A percentile compares a stretch with the other conserved stretches of the same genome.
Conservation (phyloP, 2,888 invertebrate genomes). For the Zelleria hepariella region DNA sequence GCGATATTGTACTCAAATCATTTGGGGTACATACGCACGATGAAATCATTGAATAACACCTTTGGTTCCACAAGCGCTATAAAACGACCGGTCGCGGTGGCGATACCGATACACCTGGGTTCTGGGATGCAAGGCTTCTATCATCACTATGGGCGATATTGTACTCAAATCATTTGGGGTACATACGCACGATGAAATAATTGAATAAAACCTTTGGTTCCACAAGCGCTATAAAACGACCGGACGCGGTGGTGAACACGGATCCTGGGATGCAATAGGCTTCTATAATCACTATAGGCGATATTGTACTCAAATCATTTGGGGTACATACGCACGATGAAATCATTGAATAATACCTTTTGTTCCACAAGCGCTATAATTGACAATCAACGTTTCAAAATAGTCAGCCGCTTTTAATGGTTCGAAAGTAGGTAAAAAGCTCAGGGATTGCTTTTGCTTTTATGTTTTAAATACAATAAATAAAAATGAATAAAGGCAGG, state of each 20-base stretch:
- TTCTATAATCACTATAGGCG: conserved; percentile 16
- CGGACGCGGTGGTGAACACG: conserved; percentile 14
- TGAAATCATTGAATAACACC: neutral
- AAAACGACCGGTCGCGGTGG: conserved; percentile 15
- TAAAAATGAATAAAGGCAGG: too few relatives aligned
- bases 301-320: conserved; percentile 18
- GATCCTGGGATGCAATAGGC: conserved; percentile 20
- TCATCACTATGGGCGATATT: conserved; percentile 17
- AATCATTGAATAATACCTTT: neutral
- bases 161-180: conserved; percentile 19
- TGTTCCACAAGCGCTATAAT: conserved; percentile 3
- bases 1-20: conserved; percentile 17
- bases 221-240: conserved; percentile 8
- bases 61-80: neutral
- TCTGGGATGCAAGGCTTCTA: conserved; percentile 19
- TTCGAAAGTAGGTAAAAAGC: too few relatives aligned
- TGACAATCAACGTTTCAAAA: too few relatives aligned
- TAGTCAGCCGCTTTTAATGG: too few relatives aligned
- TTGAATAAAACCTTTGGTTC: neutral
- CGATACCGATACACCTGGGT: conserved; percentile 10
- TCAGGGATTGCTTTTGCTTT: too few relatives aligned
- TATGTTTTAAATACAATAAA: too few relatives aligned
- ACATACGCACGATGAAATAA: conserved; percentile 20
- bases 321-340: conserved; percentile 23
- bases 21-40: conserved; percentile 25